These are phyloP conservation scores for Actinostola sp. DNA, from an alignment of 92 coral and sea anemone genomes.

Conservation along the genomic window DNA sequence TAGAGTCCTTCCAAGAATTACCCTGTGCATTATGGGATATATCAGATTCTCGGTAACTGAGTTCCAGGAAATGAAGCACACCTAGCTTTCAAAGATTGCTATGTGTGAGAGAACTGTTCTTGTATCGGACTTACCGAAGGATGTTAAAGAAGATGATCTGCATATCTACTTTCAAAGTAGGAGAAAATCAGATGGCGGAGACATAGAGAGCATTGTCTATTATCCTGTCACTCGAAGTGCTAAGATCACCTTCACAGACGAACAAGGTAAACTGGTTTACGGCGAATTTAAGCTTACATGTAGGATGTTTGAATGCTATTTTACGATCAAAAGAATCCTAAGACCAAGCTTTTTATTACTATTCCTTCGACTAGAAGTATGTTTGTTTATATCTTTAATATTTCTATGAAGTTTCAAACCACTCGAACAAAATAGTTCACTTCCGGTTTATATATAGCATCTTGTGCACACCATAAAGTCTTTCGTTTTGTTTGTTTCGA, in stretches of 20 bases:
- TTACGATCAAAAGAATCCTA: background rate
- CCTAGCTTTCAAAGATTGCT: background rate
- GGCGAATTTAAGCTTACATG: too few relatives aligned
- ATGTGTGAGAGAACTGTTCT: constrained; percentile 20
- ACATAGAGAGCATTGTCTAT: constrained; percentile 7
- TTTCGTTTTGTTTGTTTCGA: too few relatives aligned
- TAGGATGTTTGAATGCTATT: background rate
- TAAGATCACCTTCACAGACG: constrained; percentile 3
- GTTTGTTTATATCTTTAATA: too few relatives aligned
- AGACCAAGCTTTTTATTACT: background rate
- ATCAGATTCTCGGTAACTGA: constrained; percentile 2
- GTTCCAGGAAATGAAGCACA: background rate
- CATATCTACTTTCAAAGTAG: constrained; percentile 37
- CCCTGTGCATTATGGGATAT: constrained; percentile 4
- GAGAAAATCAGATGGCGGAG: constrained; percentile 39
- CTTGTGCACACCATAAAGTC: too few relatives aligned
- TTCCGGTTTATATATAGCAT: too few relatives aligned
- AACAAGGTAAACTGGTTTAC: background rate
- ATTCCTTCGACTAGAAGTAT: too few relatives aligned
- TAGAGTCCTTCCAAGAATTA: background rate
- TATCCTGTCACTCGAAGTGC: constrained; percentile 4
- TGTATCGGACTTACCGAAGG: constrained; percentile 5
- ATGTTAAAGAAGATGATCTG: background rate
- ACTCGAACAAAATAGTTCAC: background rate
- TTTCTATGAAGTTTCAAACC: too few relatives aligned